phyloP scores from a whole-genome alignment of 1,140 invertebrate genomes.

The Aphis gossypii region DNA sequence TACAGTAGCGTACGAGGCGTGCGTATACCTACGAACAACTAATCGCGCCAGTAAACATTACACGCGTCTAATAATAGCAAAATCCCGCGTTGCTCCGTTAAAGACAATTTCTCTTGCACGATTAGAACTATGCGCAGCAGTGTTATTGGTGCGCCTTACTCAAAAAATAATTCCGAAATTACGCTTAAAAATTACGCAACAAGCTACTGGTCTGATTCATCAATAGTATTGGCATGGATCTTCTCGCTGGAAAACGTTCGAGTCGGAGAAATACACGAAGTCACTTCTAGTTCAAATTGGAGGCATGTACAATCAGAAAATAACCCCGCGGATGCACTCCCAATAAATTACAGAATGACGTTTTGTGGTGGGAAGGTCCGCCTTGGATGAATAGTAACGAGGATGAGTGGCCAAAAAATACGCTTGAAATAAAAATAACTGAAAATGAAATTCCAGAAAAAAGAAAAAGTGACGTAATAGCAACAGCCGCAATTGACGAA shows the following conservation, averaged over 20 bases:
- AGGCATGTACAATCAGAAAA: constrained; percentile 61
- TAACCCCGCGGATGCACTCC: constrained; percentile 62
- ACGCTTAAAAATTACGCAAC: constrained; percentile 16
- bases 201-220: constrained; percentile 63
- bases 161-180: constrained; percentile 59
- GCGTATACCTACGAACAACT: constrained; percentile 62
- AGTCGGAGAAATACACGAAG: constrained; percentile 63
- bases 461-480: neutral
- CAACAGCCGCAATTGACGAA: neutral
- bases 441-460: neutral
- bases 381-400: constrained; percentile 58
- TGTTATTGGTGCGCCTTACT: constrained; percentile 63
- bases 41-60: constrained; percentile 43
- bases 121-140: constrained; percentile 66
- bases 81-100: constrained; percentile 60
- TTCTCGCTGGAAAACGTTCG: constrained; percentile 61
- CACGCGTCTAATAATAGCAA: constrained; percentile 58
- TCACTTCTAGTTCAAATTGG: constrained; percentile 60
- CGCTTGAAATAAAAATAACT: neutral
- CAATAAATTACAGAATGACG: constrained; percentile 30
- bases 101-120: constrained; percentile 64
- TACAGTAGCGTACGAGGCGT: constrained; percentile 62
- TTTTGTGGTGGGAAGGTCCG: constrained; percentile 60
- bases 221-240: constrained; percentile 63
- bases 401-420: neutral